Evolutionary conservation across 2,113 vertebrate species (phyloP).

Genomic region (Merops nubicus): DNA sequence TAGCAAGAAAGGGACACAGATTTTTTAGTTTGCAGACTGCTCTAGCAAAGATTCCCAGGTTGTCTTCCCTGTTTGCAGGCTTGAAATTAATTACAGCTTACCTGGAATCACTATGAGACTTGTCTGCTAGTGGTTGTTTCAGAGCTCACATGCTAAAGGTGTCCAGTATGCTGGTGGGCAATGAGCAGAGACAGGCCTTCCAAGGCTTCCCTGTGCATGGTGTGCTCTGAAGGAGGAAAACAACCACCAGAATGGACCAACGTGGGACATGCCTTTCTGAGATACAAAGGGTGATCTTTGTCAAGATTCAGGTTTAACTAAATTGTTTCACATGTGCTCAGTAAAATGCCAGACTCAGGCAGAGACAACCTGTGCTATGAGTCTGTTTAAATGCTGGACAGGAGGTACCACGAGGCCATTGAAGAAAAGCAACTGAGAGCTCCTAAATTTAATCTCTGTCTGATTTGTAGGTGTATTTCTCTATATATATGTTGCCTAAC

Average conservation of each 20-base stretch:
- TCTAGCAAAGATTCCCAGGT: neutral
- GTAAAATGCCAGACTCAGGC: neutral
- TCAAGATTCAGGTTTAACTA: neutral
- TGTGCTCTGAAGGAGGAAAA: neutral
- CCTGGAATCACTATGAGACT: neutral
- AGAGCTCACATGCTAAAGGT: neutral
- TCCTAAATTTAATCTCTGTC: neutral
- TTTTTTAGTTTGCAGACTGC: neutral
- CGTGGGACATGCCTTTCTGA: neutral
- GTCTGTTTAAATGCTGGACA: neutral
- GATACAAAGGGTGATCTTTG: neutral
- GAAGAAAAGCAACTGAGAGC: neutral
- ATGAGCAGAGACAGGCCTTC: neutral
- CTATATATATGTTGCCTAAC: neutral
- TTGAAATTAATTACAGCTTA: neutral
- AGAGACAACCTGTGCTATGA: neutral
- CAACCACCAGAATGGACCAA: neutral
- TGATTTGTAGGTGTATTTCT: neutral
- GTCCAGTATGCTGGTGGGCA: neutral
- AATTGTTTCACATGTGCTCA: neutral
- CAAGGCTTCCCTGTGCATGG: neutral
- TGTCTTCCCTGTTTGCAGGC: neutral
- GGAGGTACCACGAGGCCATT: neutral
- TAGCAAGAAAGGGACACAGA: neutral
- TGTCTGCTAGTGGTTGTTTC: neutral